These are phyloP conservation scores for Nebria brevicollis DNA, from an alignment of 2,888 invertebrate species.

Conservation along the genomic window DNA sequence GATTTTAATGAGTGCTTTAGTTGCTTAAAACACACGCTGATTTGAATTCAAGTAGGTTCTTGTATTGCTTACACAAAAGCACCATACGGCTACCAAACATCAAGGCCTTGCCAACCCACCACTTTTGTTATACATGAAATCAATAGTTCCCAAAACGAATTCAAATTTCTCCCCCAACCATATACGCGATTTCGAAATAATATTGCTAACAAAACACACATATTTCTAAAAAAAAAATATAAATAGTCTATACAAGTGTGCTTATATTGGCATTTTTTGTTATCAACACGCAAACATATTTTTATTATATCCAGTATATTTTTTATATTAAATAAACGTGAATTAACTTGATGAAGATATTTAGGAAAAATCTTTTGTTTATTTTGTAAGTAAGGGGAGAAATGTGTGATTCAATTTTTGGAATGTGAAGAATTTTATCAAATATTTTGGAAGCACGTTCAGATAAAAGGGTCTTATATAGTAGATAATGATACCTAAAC, in stretches of 20 bases:
- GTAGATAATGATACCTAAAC: conserved; percentile 10
- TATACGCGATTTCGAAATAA: background rate
- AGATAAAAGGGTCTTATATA: background rate
- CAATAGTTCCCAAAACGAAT: background rate
- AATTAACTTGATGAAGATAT: background rate
- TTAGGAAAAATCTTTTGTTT: background rate
- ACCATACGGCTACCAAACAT: background rate
- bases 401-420: background rate
- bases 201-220: background rate
- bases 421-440: conserved; percentile 8
- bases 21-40: conserved; percentile 1
- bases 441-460: conserved; percentile 18
- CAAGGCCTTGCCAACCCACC: background rate
- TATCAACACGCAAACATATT: no score
- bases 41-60: background rate
- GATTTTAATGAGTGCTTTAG: background rate
- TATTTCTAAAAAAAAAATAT: background rate
- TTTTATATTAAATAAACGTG: no score
- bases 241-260: background rate
- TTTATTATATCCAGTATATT: no score
- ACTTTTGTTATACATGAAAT: background rate
- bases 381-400: background rate
- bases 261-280: background rate
- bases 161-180: background rate
- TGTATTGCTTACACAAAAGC: background rate